Conservation (phyloP, 2,888 invertebrate species). For the Tolmerus cingulatus region DNA sequence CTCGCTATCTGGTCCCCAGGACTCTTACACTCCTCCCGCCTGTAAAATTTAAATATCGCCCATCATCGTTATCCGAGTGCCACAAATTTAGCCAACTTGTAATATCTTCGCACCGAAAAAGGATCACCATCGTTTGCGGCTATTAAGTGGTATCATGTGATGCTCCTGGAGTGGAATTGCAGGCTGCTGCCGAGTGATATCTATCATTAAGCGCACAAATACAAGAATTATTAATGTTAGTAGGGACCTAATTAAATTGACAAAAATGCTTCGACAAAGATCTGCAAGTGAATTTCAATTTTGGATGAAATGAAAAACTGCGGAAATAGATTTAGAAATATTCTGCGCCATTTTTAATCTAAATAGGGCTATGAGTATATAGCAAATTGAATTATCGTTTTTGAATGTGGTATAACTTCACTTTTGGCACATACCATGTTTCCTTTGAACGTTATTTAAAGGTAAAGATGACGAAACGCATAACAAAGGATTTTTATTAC, state of each 20-base stretch:
- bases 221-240: conserved; percentile 42
- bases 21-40: neutral
- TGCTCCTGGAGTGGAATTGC: neutral
- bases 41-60: conserved; percentile 37
- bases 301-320: neutral
- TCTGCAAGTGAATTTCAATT: neutral
- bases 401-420: no score
- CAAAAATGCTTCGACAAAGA: neutral
- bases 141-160: conserved; percentile 36
- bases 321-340: neutral
- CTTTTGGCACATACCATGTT: no score
- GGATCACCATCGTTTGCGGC: conserved; percentile 23
- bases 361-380: no score
- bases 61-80: conserved; percentile 38
- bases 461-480: no score
- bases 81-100: conserved; percentile 39
- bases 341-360: no score
- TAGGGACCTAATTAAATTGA: neutral
- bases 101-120: conserved; percentile 31
- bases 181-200: conserved; percentile 43
- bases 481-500: no score
- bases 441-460: no score
- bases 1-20: neutral
- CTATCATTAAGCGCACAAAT: conserved; percentile 44
- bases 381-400: no score